These are phyloP conservation scores for Muntiacus muntjak DNA, from an alignment of 2,113 vertebrate species.

Conservation along the genomic window DNA sequence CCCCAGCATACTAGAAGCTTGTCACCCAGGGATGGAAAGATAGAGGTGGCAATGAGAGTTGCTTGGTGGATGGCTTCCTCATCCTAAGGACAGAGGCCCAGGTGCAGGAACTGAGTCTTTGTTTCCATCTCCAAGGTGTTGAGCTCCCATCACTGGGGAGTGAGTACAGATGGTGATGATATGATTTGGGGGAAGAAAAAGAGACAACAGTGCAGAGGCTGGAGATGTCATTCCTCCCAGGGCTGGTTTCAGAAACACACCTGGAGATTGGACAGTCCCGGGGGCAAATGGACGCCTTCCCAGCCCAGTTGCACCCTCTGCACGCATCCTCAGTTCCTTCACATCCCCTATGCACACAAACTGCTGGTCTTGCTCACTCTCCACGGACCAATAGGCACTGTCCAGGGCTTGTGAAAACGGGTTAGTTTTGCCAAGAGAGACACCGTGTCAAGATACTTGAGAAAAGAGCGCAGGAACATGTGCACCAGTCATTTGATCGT, in stretches of 20 bases:
- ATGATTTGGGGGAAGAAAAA: neutral
- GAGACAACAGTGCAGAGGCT: rapidly evolving
- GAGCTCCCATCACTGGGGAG: neutral
- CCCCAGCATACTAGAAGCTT: neutral
- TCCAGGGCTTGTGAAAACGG: neutral
- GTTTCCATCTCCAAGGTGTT: neutral
- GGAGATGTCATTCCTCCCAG: neutral
- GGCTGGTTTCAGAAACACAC: neutral
- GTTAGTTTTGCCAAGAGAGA: neutral
- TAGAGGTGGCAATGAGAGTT: neutral
- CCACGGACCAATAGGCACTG: neutral
- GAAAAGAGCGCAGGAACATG: rapidly evolving
- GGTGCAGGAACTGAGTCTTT: neutral
- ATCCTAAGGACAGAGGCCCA: neutral
- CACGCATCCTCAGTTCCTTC: too few relatives aligned
- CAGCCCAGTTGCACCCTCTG: neutral
- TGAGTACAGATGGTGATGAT: neutral
- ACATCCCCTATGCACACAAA: neutral
- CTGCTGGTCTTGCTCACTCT: neutral
- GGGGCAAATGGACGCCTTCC: neutral
- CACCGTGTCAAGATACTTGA: neutral
- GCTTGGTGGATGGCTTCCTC: neutral
- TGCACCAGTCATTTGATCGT: too few relatives aligned
- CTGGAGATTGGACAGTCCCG: neutral
- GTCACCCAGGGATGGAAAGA: neutral